phyloP scores from a whole-genome alignment of 2,888 invertebrate species.

The Caenorhabditis zanzibari region DNA sequence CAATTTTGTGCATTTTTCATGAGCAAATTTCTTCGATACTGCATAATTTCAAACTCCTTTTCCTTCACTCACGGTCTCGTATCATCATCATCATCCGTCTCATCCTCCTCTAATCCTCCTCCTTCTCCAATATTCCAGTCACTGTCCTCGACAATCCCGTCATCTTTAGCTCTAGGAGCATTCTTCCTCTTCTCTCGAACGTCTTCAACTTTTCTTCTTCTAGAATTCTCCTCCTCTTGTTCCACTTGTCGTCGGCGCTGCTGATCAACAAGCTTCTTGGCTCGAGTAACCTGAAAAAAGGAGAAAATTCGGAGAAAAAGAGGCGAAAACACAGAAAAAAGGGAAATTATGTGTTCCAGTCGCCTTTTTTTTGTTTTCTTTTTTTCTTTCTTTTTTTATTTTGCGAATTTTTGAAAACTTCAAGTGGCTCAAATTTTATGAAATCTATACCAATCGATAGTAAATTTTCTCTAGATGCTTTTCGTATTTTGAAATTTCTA shows the following conservation, averaged over 20 bases:
- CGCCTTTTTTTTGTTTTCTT: conserved; percentile 8
- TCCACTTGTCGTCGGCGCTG: neutral
- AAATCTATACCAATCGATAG: too few relatives aligned
- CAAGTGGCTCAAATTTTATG: too few relatives aligned
- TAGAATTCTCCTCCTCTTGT: too few relatives aligned
- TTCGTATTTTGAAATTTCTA: too few relatives aligned
- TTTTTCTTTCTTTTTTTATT: too few relatives aligned
- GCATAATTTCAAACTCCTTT: neutral
- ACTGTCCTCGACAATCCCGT: conserved; percentile 6
- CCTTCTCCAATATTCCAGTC: conserved; percentile 7
- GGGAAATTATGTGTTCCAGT: neutral
- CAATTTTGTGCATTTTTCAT: too few relatives aligned
- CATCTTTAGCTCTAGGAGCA: too few relatives aligned
- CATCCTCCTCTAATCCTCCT: neutral
- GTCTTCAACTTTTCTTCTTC: neutral
- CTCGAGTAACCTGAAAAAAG: conserved; percentile 26
- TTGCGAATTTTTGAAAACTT: too few relatives aligned
- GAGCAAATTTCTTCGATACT: too few relatives aligned
- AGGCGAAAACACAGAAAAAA: neutral
- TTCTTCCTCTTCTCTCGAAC: neutral
- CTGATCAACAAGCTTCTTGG: conserved; percentile 19
- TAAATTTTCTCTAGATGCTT: too few relatives aligned
- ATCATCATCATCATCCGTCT: conserved; percentile 18
- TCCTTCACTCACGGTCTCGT: conserved; percentile 39
- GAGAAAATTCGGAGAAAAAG: neutral